These are phyloP conservation scores for Leucoptera coffeella DNA, from an alignment of 2,888 invertebrate genomes.

Conservation along the genomic window DNA sequence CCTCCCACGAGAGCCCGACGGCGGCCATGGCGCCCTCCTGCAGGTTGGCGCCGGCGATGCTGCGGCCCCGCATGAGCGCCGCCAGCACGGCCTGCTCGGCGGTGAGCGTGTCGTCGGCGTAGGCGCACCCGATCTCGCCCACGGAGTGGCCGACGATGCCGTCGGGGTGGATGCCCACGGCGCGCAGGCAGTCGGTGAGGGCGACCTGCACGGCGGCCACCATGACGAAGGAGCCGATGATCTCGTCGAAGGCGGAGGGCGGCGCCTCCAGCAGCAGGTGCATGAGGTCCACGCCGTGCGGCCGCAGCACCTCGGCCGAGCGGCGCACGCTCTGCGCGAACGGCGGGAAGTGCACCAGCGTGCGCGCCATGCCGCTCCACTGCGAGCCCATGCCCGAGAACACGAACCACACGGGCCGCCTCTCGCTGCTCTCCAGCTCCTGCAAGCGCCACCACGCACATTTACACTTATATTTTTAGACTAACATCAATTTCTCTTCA, in stretches of 20 bases:
- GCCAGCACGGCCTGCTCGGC: slow-evolving; percentile 90
- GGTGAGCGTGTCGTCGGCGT: slow-evolving; percentile 93
- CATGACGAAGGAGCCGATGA: slow-evolving; percentile 84
- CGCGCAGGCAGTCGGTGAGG: slow-evolving; percentile 79
- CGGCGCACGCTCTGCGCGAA: slow-evolving; percentile 75
- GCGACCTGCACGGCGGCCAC: slow-evolving; percentile 96
- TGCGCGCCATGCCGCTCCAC: slow-evolving; percentile 93
- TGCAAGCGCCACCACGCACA: no score
- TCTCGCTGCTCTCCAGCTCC: slow-evolving; percentile 36
- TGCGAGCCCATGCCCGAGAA: slow-evolving; percentile 99
- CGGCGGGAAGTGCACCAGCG: slow-evolving; percentile 73
- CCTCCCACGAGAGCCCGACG: slow-evolving; percentile 84
- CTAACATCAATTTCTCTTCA: no score
- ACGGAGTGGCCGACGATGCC: slow-evolving; percentile 96
- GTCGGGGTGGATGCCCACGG: slow-evolving; percentile 76
- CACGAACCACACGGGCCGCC: slow-evolving; percentile 87
- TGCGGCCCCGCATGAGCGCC: slow-evolving; percentile 89
- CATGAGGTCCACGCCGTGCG: slow-evolving; percentile 78
- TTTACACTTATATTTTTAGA: no score
- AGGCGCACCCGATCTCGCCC: slow-evolving; percentile 90
- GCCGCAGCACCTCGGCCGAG: slow-evolving; percentile 69
- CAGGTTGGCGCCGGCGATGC: slow-evolving; percentile 70
- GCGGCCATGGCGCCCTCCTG: slow-evolving; percentile 86
- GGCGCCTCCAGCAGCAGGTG: slow-evolving; percentile 71
- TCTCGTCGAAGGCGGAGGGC: slow-evolving; percentile 74